Percentiles rank a stretch among this genome's conserved stretches.
Evolutionary conservation across 2,113 vertebrate species (phyloP).

Genomic region (Coreoperca whiteheadi): DNA sequence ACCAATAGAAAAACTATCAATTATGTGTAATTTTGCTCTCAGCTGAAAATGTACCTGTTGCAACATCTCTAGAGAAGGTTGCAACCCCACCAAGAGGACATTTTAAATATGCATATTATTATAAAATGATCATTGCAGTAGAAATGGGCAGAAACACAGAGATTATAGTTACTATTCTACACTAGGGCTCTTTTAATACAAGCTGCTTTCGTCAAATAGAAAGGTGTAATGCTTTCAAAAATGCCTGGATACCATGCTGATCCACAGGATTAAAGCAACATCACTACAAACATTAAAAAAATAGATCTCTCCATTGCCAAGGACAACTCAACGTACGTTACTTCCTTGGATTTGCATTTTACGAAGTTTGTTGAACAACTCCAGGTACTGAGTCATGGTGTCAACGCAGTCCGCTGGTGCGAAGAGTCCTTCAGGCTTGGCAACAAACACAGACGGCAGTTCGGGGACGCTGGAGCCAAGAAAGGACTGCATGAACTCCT

Average conservation of each 20-base stretch:
- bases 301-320: neutral
- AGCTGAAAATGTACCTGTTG: neutral
- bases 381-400: constrained; percentile 97
- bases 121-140: neutral
- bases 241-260: constrained; percentile 12
- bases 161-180: neutral
- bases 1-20: neutral
- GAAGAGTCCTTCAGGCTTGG: constrained; percentile 91
- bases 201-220: constrained; percentile 11
- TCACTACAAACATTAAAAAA: constrained; percentile 34
- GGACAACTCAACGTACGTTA: constrained; percentile 86
- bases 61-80: neutral
- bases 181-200: constrained; percentile 39
- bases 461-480: constrained; percentile 89
- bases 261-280: constrained; percentile 45
- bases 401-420: constrained; percentile 88
- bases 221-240: constrained; percentile 30
- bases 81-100: neutral
- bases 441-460: constrained; percentile 87
- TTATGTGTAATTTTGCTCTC: neutral
- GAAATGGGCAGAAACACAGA: constrained; percentile 3
- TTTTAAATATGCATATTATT: neutral
- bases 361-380: constrained; percentile 97
- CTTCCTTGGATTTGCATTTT: constrained; percentile 93
- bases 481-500: constrained; percentile 97